Percentiles rank a stretch among this genome's conserved stretches.
phyloP scores from a whole-genome alignment of 2,797 vertebrate genomes.

The Lagothrix lagotricha region DNA sequence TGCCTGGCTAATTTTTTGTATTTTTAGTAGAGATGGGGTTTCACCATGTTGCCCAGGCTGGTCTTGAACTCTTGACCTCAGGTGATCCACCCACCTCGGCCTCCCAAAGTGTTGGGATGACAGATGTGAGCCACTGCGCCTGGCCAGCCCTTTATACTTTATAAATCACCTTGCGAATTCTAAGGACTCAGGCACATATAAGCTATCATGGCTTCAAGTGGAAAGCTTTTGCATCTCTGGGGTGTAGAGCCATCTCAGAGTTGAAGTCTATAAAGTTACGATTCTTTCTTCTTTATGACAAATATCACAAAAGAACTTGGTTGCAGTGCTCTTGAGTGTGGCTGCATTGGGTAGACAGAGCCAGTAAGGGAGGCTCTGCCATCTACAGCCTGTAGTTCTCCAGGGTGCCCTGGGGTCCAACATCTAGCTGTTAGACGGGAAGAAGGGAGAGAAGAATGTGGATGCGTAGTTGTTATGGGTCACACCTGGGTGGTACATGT shows the following conservation, averaged over 20 bases:
- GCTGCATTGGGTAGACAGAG: not conserved
- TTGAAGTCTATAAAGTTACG: conserved; percentile 1
- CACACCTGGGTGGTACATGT: not conserved
- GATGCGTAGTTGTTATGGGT: not conserved
- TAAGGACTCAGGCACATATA: not conserved
- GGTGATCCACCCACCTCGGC: not conserved
- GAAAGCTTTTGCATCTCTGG: not conserved
- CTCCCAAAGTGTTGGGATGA: not conserved
- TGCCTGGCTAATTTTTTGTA: not conserved
- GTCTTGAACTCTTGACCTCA: not conserved
- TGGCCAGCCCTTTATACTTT: not conserved
- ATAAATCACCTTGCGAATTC: not conserved
- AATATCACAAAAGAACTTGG: not conserved
- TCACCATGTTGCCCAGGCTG: not conserved
- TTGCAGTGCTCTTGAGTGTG: not conserved
- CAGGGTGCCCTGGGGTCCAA: not conserved
- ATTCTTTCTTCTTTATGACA: conserved; percentile 10
- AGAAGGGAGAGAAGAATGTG: not conserved
- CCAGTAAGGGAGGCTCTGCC: not conserved
- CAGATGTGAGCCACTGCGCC: not conserved
- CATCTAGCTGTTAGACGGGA: not conserved
- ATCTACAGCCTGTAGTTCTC: not conserved
- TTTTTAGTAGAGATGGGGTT: not conserved
- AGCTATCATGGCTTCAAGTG: not conserved
- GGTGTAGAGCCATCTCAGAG: not conserved